A percentile compares a stretch with the other conserved stretches of the same genome.
These are phyloP conservation scores for Hymenopus coronatus DNA, from an alignment of 2,888 invertebrate species.

Conservation along the genomic window DNA sequence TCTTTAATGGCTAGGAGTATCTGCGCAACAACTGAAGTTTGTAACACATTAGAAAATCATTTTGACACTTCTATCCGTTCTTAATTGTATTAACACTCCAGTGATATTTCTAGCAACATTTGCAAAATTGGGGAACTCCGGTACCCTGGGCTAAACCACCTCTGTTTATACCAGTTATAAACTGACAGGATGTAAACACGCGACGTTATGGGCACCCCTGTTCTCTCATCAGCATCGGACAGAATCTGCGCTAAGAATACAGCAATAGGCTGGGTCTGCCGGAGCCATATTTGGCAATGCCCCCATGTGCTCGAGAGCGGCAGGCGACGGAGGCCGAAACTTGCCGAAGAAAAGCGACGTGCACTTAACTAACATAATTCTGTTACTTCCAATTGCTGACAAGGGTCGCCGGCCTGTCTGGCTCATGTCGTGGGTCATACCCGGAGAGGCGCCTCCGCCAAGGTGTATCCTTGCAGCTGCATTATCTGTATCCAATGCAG, in stretches of 20 bases:
- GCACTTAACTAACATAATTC: not conserved
- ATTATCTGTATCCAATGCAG: too few relatives aligned
- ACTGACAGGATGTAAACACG: not conserved
- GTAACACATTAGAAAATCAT: too few relatives aligned
- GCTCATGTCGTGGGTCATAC: not conserved
- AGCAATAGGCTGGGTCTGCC: not conserved
- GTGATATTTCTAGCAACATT: too few relatives aligned
- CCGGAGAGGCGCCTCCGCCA: not conserved
- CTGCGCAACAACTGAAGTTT: too few relatives aligned
- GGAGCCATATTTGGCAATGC: slow-evolving; percentile 19
- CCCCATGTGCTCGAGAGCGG: not conserved
- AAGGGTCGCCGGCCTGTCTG: not conserved
- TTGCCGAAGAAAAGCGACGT: not conserved
- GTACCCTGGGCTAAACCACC: too few relatives aligned
- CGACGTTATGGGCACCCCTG: not conserved
- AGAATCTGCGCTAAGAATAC: slow-evolving; percentile 9
- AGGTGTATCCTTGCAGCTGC: not conserved
- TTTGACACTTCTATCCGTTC: too few relatives aligned
- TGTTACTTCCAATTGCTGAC: not conserved
- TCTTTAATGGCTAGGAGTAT: too few relatives aligned
- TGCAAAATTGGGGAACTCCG: too few relatives aligned
- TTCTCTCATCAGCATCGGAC: not conserved
- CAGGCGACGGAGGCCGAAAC: not conserved
- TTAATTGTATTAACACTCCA: too few relatives aligned
- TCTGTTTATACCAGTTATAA: too few relatives aligned